Evolutionary conservation across 2,888 invertebrate species (phyloP).

Genomic region (Eutolmus rufibarbis): DNA sequence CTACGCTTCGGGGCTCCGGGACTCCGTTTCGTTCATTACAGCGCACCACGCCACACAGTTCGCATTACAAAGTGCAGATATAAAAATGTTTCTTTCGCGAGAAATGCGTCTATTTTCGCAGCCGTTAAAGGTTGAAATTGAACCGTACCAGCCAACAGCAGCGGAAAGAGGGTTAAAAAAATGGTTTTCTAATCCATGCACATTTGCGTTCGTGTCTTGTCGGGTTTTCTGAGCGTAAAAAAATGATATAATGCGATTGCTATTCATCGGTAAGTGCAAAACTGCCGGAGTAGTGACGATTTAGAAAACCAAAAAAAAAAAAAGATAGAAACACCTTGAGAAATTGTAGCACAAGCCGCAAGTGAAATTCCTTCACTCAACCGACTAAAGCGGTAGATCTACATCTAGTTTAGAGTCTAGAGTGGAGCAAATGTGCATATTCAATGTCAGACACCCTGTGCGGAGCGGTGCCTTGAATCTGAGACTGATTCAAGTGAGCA

Average conservation of each 20-base stretch:
- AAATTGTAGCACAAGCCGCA: not conserved
- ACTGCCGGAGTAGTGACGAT: not conserved
- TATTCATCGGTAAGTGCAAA: not conserved
- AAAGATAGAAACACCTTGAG: not conserved
- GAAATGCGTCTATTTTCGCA: not conserved
- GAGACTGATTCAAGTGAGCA: not conserved
- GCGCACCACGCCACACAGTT: not conserved
- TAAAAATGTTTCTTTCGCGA: not conserved
- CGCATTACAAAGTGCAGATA: not conserved
- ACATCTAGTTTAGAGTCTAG: not conserved
- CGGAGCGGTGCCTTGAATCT: not conserved
- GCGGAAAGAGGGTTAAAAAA: not conserved
- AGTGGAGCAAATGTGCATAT: not conserved
- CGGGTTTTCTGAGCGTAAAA: not conserved
- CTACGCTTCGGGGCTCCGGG: not conserved
- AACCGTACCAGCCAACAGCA: not conserved
- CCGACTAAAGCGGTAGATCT: not conserved
- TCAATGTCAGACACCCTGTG: conserved; percentile 11
- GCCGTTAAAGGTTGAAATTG: not conserved
- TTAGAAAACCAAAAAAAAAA: not conserved
- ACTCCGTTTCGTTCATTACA: not conserved
- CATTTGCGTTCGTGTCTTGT: not conserved
- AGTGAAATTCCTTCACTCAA: not conserved
- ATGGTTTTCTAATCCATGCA: not conserved
- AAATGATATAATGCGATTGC: not conserved